Evolutionary conservation across 2,113 vertebrate genomes (phyloP).

Genomic region (Emydura subglobosa): DNA sequence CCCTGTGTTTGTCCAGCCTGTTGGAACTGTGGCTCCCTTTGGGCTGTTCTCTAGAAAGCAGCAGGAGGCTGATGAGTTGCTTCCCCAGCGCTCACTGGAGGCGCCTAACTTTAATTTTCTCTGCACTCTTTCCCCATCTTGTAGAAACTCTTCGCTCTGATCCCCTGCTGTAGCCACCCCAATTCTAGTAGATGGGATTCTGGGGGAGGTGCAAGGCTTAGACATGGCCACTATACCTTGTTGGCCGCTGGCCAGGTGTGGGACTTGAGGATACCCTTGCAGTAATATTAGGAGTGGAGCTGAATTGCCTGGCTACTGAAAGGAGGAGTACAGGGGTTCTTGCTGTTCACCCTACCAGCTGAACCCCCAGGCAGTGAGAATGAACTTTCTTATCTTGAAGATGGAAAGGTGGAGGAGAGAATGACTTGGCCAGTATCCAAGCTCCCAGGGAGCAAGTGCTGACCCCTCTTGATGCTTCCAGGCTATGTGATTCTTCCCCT

Average conservation of each 20-base stretch:
- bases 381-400: background rate
- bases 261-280: background rate
- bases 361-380: background rate
- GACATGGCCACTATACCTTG: background rate
- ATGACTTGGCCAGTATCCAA: no score
- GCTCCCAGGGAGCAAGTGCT: background rate
- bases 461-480: background rate
- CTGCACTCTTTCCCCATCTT: background rate
- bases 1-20: background rate
- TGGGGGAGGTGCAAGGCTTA: no score
- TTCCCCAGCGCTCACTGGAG: background rate
- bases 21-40: background rate
- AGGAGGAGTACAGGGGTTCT: background rate
- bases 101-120: background rate
- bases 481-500: background rate
- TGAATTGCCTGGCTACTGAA: background rate
- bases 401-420: background rate
- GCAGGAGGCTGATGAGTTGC: background rate
- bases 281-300: background rate
- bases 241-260: background rate
- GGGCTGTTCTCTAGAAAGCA: background rate
- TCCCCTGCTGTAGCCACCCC: background rate
- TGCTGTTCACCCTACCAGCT: background rate
- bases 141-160: background rate
- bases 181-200: background rate